phyloP scores from a whole-genome alignment of 2,888 invertebrate species.

The Helleia helle region DNA sequence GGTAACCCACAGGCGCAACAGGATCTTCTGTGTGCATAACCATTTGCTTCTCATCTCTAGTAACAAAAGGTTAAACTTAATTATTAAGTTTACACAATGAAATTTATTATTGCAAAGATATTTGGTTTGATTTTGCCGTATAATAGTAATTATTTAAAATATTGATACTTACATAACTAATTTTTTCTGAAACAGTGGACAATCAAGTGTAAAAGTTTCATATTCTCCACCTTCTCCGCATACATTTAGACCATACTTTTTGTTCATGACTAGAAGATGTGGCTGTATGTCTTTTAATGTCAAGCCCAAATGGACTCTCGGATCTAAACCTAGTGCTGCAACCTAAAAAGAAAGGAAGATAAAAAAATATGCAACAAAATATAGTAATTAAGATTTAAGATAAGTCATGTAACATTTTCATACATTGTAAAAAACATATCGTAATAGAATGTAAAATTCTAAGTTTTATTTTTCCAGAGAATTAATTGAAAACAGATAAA shows the following conservation, averaged over 20 bases:
- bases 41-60: conserved; percentile 88
- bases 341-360: too few relatives aligned
- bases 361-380: too few relatives aligned
- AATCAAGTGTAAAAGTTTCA: conserved; percentile 97
- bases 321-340: conserved; percentile 93
- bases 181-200: conserved; percentile 93
- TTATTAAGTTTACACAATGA: too few relatives aligned
- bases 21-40: conserved; percentile 93
- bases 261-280: conserved; percentile 90
- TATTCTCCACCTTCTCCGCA: conserved; percentile 99
- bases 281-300: conserved; percentile 88
- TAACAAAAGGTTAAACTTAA: conserved; percentile 27
- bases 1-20: conserved; percentile 95
- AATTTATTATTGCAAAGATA: too few relatives aligned
- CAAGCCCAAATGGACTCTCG: conserved; percentile 89
- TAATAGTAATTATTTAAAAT: background rate
- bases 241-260: conserved; percentile 94
- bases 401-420: too few relatives aligned
- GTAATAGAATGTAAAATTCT: too few relatives aligned
- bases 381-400: too few relatives aligned
- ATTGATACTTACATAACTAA: conserved; percentile 86
- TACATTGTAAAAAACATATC: too few relatives aligned
- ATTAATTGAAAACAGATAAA: conserved; percentile 37
- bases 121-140: too few relatives aligned
- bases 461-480: too few relatives aligned